Evolutionary conservation across 2,797 vertebrate species (phyloP).

Genomic region (Falco naumanni): DNA sequence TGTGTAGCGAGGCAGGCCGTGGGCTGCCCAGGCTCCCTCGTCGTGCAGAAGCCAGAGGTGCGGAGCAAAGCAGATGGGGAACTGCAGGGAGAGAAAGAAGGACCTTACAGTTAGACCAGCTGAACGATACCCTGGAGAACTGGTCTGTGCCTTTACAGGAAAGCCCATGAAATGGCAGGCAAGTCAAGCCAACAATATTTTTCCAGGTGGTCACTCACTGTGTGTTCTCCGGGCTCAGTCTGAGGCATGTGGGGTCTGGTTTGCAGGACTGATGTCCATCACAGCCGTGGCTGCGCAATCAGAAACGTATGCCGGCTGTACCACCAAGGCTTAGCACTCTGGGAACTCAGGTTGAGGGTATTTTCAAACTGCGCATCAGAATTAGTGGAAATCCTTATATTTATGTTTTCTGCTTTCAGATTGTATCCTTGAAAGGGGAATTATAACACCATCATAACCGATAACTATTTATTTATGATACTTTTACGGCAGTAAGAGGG

Average conservation of each 20-base stretch:
- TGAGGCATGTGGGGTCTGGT: background rate
- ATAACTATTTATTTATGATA: background rate
- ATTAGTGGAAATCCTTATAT: background rate
- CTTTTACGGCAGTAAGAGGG: background rate
- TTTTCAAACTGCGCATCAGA: background rate
- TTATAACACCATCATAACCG: background rate
- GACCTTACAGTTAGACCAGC: background rate
- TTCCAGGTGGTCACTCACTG: background rate
- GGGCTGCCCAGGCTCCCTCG: background rate
- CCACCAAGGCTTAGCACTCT: background rate
- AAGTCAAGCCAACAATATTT: background rate
- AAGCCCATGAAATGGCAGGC: rapidly evolving
- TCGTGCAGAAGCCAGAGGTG: background rate
- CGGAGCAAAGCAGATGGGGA: background rate
- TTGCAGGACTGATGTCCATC: background rate
- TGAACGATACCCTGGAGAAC: background rate
- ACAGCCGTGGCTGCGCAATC: rapidly evolving
- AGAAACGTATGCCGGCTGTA: background rate
- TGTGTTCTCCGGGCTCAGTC: background rate
- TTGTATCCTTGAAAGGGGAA: background rate
- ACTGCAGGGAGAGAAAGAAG: background rate
- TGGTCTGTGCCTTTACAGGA: background rate
- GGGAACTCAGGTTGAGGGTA: background rate
- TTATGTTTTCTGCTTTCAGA: background rate
- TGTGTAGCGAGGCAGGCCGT: background rate